Evolutionary conservation across 2,113 vertebrate genomes (phyloP).

Genomic region (Propithecus coquereli): DNA sequence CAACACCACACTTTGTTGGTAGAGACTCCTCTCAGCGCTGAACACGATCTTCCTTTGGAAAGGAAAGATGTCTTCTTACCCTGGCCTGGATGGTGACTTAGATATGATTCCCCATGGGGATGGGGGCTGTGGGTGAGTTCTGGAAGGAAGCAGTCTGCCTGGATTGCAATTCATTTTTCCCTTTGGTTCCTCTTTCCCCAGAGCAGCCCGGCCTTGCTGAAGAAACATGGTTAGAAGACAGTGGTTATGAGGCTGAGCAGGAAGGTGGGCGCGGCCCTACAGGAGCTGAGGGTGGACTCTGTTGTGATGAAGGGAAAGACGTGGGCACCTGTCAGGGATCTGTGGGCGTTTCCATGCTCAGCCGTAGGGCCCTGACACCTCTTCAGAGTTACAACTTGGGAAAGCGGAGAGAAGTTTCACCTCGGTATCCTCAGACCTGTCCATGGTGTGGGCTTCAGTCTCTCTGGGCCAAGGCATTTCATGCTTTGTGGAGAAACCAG

Average conservation of each 20-base stretch:
- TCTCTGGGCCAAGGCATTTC: background rate
- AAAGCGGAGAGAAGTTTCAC: background rate
- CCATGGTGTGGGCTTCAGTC: background rate
- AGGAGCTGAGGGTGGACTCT: background rate
- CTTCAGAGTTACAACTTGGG: background rate
- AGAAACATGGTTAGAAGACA: background rate
- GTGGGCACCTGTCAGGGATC: background rate
- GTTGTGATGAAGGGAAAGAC: background rate
- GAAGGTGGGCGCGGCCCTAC: too few species aligned
- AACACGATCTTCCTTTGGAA: background rate
- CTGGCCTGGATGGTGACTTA: background rate
- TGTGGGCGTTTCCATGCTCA: too few species aligned
- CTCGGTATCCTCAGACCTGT: background rate
- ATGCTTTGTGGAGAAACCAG: background rate
- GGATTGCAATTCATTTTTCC: background rate
- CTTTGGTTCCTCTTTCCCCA: background rate
- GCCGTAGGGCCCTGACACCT: too few species aligned
- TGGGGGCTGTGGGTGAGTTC: background rate
- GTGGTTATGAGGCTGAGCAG: background rate
- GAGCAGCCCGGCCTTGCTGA: background rate
- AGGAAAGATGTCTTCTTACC: background rate
- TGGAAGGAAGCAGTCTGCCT: background rate
- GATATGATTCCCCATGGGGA: accelerated
- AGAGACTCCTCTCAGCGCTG: background rate
- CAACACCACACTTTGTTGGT: background rate